Conservation (phyloP, 2,113 vertebrate species). For the Laticauda laticaudata region DNA sequence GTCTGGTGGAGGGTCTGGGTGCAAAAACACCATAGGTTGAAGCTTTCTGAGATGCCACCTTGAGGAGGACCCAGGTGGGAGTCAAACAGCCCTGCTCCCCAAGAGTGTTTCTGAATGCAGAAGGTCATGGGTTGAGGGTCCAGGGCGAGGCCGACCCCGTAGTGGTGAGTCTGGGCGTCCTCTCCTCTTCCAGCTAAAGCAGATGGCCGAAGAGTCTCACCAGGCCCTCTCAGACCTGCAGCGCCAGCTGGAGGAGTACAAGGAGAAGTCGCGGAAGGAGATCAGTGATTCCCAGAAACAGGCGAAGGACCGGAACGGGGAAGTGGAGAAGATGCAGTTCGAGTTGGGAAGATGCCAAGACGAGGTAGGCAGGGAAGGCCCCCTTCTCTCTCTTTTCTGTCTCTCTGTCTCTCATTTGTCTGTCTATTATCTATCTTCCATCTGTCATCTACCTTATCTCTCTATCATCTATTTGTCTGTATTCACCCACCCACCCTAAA, state of each 20-base stretch:
- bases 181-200: conserved; percentile 72
- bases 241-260: conserved; percentile 86
- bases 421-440: neutral
- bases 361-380: conserved; percentile 71
- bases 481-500: no score
- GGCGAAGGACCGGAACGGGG: conserved; percentile 77
- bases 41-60: neutral
- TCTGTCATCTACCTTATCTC: neutral
- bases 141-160: no score
- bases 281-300: conserved; percentile 82
- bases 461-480: no score
- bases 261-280: conserved; percentile 84
- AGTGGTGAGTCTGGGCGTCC: neutral
- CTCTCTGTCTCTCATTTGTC: no score
- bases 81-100: no score
- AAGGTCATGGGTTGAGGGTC: neutral
- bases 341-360: conserved; percentile 80
- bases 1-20: neutral
- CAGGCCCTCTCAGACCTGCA: conserved; percentile 72
- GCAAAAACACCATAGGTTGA: neutral
- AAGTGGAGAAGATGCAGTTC: conserved; percentile 77
- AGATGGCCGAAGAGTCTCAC: conserved; percentile 73
- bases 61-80: neutral
- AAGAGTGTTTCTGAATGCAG: rapidly evolving
- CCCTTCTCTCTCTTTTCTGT: rapidly evolving